Conservation (phyloP, 2,888 invertebrate species). For the Mesochorus sp. region DNA sequence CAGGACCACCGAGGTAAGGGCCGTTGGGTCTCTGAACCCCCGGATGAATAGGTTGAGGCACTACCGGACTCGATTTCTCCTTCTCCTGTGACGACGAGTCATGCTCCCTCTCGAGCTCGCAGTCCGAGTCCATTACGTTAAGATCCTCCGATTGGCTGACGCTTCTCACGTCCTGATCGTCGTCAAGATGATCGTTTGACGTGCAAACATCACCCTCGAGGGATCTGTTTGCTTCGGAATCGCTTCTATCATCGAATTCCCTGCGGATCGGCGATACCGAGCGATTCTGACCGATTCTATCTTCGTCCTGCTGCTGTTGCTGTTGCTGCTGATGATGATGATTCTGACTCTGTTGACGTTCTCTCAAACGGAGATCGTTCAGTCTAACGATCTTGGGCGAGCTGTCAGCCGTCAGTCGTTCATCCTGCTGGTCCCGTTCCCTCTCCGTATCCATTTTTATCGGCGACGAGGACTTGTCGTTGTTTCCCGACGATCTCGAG, state of each 20-base stretch:
- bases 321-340: slow-evolving; percentile 52
- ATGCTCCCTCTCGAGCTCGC: slow-evolving; percentile 75
- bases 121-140: slow-evolving; percentile 80
- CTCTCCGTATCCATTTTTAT: slow-evolving; percentile 72
- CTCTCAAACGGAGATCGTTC: slow-evolving; percentile 55
- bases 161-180: slow-evolving; percentile 78
- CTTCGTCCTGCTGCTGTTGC: slow-evolving; percentile 67
- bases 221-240: slow-evolving; percentile 79
- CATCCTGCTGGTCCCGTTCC: slow-evolving; percentile 62
- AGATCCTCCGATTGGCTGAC: slow-evolving; percentile 79
- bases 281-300: slow-evolving; percentile 70
- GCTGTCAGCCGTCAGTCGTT: slow-evolving; percentile 52
- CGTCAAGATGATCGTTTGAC: slow-evolving; percentile 76
- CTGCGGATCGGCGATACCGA: slow-evolving; percentile 76
- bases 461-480: slow-evolving; percentile 75
- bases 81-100: slow-evolving; percentile 73
- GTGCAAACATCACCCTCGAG: slow-evolving; percentile 76
- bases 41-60: slow-evolving; percentile 87
- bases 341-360: slow-evolving; percentile 58
- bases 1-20: slow-evolving; percentile 85
- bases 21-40: slow-evolving; percentile 85
- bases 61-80: slow-evolving; percentile 84
- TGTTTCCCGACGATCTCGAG: slow-evolving; percentile 71
- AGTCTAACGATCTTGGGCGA: slow-evolving; percentile 60
- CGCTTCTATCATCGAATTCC: slow-evolving; percentile 78